Conservation (phyloP, 2,113 vertebrate species). For the Chaetodon trifascialis region DNA sequence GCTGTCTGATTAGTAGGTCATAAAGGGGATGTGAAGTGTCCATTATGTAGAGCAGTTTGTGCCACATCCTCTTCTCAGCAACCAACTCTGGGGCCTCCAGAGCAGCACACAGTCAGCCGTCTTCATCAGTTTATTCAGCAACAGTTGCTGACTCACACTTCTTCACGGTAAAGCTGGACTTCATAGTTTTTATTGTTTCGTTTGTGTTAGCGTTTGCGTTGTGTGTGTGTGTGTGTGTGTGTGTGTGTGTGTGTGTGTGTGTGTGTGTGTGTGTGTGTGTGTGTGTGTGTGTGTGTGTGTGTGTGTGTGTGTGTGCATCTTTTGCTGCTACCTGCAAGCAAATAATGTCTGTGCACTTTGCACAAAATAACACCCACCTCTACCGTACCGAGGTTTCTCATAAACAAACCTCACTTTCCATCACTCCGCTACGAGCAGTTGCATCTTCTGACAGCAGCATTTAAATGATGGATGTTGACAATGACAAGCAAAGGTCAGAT, state of each 20-base stretch:
- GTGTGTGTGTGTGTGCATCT: not conserved
- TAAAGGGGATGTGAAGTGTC: no score
- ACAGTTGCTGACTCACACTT: not conserved
- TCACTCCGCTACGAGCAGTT: not conserved
- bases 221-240: not conserved
- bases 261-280: no score
- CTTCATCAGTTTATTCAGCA: no score
- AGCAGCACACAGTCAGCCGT: no score
- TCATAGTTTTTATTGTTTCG: not conserved
- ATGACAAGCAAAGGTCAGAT: not conserved
- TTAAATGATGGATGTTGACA: not conserved
- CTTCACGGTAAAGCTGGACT: conserved; percentile 26
- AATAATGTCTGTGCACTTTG: conserved; percentile 49
- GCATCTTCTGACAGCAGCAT: conserved; percentile 34
- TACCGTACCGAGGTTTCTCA: conserved; percentile 25
- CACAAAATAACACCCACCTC: conserved; percentile 55
- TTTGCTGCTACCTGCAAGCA: conserved; percentile 18
- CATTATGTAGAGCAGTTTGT: no score
- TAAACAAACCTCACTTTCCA: conserved; percentile 37
- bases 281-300: not conserved
- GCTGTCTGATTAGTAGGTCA: no score
- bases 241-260: not conserved
- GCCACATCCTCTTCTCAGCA: no score
- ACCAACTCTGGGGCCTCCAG: no score
- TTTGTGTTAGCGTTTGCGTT: no score